Evolutionary conservation across 2,797 vertebrate genomes (phyloP).

Genomic region (Fistularia commersonii): DNA sequence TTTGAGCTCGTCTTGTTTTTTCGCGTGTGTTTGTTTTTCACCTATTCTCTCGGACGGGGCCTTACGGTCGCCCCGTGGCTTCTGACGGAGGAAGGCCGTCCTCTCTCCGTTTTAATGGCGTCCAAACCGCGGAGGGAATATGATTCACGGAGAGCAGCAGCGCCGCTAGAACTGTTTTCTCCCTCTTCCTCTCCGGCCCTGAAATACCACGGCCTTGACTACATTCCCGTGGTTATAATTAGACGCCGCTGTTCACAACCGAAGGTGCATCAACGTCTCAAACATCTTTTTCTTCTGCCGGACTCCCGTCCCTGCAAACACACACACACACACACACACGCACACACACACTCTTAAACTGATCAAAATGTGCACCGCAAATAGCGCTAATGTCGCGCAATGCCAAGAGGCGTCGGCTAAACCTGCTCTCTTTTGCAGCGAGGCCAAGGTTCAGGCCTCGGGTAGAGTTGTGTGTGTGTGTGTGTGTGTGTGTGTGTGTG

Average conservation of each 20-base stretch:
- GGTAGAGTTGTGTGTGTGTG: no score
- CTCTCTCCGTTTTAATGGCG: slow-evolving; percentile 71
- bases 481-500: no score
- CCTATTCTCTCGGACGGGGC: background rate
- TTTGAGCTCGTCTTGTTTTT: no score
- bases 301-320: slow-evolving; percentile 11
- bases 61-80: slow-evolving; percentile 54
- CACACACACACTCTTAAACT: background rate
- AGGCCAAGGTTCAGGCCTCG: slow-evolving; percentile 31
- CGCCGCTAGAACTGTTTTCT: slow-evolving; percentile 68
- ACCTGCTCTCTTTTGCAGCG: slow-evolving; percentile 31
- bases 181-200: slow-evolving; percentile 48
- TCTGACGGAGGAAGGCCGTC: slow-evolving; percentile 67
- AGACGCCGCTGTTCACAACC: slow-evolving; percentile 67
- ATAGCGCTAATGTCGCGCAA: slow-evolving; percentile 51
- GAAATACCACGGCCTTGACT: slow-evolving; percentile 69
- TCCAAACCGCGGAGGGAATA: slow-evolving; percentile 68
- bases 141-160: slow-evolving; percentile 72
- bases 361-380: slow-evolving; percentile 55
- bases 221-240: slow-evolving; percentile 74
- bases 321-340: slow-evolving; percentile 1
- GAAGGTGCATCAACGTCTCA: slow-evolving; percentile 73
- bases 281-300: slow-evolving; percentile 63
- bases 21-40: no score
- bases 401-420: slow-evolving; percentile 36